Base-by-base conservation (phyloP, 1,140 invertebrate genomes). In the Daktulosphaira vitifoliae region DNA sequence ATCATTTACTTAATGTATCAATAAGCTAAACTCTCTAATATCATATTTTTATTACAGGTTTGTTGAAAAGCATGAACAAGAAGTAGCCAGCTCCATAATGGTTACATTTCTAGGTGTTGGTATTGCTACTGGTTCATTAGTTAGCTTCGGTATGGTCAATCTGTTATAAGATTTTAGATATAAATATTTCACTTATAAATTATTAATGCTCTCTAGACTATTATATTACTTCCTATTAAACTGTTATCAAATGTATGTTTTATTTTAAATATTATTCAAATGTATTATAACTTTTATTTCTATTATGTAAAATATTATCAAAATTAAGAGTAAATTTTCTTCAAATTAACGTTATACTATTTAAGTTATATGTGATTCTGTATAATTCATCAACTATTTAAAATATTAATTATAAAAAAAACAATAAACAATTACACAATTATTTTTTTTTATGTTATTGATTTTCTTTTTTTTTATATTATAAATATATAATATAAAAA, bases 51-150 rank as follows among this genome's bases (percentile, higher is more conserved):
- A 67, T 71, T 80, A 65, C 75, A 92, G 88, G 67, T 77, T 82
- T 69, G 90, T 93, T 1, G 81, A 86, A 23, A 74, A 81, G 44
- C 83, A 89, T 66, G 87, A 94, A 72, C 86, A 86, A 72, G 90
- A 96, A 78, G 79, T 85, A 52, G 89, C 92, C 1, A 92, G 89
- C 1, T 84, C 86, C 2, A 85, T 95, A 71, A 86, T 95, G 76
- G 87, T 88, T 0, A 86, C 89, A 16, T 86, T 88, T 74, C 76
- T 96, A 20, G 90, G 91, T 25, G 72, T 87, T 9, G 92, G 93
- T 59, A 77, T 95, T 38, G 84, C 85, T 6, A 69, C 82, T 18
- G 92, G 93, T 18, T 90, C 90, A 18, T 74, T 83, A 1, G 71
- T 90, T 2, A 89, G 89, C 70, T 79, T 90, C 72, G 70, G 83